These are phyloP conservation scores for Monopterus albus DNA, from an alignment of 2,113 vertebrate species.

Conservation along the genomic window DNA sequence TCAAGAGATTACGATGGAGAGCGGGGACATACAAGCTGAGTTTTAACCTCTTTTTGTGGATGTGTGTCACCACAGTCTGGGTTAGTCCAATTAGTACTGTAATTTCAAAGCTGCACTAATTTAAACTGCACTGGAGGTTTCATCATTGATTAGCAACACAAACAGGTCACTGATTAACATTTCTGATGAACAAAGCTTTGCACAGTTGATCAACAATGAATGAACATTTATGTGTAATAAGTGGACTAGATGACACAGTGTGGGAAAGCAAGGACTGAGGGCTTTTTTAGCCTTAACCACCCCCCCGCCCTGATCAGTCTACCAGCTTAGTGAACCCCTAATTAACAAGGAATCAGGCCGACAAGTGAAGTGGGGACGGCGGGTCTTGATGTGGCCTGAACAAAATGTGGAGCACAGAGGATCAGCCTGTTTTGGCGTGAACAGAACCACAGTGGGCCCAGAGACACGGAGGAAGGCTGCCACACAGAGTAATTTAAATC, in stretches of 20 bases:
- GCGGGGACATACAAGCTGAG: slow-evolving; percentile 35
- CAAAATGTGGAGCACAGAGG: slow-evolving; percentile 62
- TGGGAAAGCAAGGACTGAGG: slow-evolving; percentile 64
- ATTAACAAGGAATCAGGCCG: slow-evolving; percentile 71
- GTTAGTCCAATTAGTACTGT: slow-evolving; percentile 56
- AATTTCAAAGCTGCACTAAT: slow-evolving; percentile 44
- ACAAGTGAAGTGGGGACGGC: slow-evolving; percentile 53
- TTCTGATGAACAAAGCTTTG: slow-evolving; percentile 45
- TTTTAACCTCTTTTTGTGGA: slow-evolving; percentile 39
- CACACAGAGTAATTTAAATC: slow-evolving; percentile 34
- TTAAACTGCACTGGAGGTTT: slow-evolving; percentile 32
- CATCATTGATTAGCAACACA: slow-evolving; percentile 46
- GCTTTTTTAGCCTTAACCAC: slow-evolving; percentile 36
- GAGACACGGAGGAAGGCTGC: slow-evolving; percentile 22
- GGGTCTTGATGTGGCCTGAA: slow-evolving; percentile 46
- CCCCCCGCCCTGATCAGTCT: slow-evolving; percentile 24
- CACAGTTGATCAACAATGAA: slow-evolving; percentile 43
- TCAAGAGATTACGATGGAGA: background rate
- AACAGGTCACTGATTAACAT: slow-evolving; percentile 49
- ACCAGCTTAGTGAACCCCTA: slow-evolving; percentile 61
- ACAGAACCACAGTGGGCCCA: slow-evolving; percentile 17
- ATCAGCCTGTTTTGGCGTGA: slow-evolving; percentile 49
- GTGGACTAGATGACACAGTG: slow-evolving; percentile 46
- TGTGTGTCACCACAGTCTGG: slow-evolving; percentile 43
- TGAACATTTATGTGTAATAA: slow-evolving; percentile 52